Evolutionary conservation across 2,797 vertebrate species (phyloP).

Genomic region (Smutsia gigantea): DNA sequence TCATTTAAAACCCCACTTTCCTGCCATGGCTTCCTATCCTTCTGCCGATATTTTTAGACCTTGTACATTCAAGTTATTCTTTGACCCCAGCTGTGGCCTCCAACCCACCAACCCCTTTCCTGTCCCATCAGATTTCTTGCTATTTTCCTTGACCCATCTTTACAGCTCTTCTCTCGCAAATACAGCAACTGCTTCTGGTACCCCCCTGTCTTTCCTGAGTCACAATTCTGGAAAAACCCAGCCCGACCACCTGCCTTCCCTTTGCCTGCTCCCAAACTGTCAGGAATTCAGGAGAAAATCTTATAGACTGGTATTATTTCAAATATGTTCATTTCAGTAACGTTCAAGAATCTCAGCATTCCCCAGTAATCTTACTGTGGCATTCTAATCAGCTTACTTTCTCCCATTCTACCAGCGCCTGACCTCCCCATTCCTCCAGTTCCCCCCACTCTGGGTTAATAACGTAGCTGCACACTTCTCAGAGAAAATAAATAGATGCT

Average conservation of each 20-base stretch:
- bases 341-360: background rate
- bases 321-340: background rate
- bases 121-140: background rate
- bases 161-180: background rate
- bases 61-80: background rate
- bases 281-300: background rate
- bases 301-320: constrained; percentile 26
- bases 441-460: background rate
- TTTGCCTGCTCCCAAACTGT: background rate
- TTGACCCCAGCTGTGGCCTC: background rate
- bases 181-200: background rate
- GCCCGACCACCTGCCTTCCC: background rate
- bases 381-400: background rate
- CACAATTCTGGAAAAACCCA: background rate
- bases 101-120: background rate
- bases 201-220: background rate
- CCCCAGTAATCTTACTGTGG: background rate
- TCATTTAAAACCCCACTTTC: background rate
- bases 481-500: background rate
- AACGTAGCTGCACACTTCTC: background rate
- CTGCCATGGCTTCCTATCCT: too few species aligned
- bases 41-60: background rate
- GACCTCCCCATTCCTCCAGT: background rate
- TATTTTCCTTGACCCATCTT: background rate
- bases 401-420: background rate